Percentiles rank a stretch among this genome's conserved stretches.
Conservation (phyloP, 2,113 vertebrate genomes). For the Pterocles gutturalis region DNA sequence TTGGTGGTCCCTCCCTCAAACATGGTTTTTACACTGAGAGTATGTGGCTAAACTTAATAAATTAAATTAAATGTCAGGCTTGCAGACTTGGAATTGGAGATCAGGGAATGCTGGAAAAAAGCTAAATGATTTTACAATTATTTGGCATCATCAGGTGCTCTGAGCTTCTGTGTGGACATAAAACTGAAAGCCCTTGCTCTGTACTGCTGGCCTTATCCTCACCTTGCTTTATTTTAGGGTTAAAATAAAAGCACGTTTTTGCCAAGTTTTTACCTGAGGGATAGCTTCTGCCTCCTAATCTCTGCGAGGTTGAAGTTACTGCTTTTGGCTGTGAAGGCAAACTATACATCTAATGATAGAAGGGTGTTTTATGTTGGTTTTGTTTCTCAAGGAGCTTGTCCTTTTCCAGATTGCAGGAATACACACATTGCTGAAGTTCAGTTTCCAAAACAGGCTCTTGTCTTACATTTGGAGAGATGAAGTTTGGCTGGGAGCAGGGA, state of each 20-base stretch:
- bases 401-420: not conserved
- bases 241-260: not conserved
- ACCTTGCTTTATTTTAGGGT: not conserved
- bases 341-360: not conserved
- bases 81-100: not conserved
- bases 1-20: not conserved
- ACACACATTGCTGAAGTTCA: constrained; percentile 2
- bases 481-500: constrained; percentile 18
- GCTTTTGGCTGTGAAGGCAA: not conserved
- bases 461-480: constrained; percentile 17
- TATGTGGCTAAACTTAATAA: not conserved
- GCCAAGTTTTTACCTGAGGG: not conserved
- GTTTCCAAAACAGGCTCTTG: constrained; percentile 44
- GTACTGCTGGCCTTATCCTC: not conserved
- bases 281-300: not conserved
- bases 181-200: not conserved
- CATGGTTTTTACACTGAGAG: not conserved
- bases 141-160: not conserved
- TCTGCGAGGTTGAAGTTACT: not conserved
- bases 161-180: not conserved
- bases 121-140: not conserved
- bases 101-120: not conserved
- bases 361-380: not conserved
- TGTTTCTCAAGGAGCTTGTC: not conserved
- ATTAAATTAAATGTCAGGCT: not conserved